Evolutionary conservation across 1,140 invertebrate genomes (phyloP), one percentile per base, ranked within the genome.

Genomic region (Tigriopus japonicus): DNA sequence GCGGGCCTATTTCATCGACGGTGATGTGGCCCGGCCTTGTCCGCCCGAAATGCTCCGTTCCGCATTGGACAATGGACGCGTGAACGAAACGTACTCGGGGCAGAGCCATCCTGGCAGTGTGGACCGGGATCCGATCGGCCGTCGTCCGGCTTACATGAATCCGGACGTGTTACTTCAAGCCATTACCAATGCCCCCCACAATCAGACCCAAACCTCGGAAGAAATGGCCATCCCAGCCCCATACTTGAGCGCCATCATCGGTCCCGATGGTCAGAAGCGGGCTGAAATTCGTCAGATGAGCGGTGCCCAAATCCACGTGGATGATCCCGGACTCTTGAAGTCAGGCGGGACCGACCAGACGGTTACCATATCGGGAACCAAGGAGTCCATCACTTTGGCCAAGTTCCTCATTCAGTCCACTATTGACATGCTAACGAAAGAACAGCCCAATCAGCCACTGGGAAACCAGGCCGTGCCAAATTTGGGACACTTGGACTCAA

Each of bases 181-280:
- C 41, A 49, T 59, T 17, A 42, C 24, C 15, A 35, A 54, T n/a
- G 52, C 52, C 15, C 52, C n/a, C 15, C 24, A 17, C 6, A 35
- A 24, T 7, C 23, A 15, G 15, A 24, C 56, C 7, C 23, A 58
- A 6, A 58, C 42, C 5, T 17, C 15, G 1, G 49, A 28, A 49
- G 58, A 51, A 15, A 59, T 59, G 58, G 49, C 13, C 15, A 49
- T 59, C 2, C 21, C 14, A 10, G 24, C 28, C 24, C 21, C 14
- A 2, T n/a, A 49, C 3, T 42, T 28, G 41, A 78, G 78, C n/a
- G 78, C 76, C 7, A 69, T 80, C 42, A 80, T 80, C 63, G 75
- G 74, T 6, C 62, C 62, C 35, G 49, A 52, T 35, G 63, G 63
- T 9, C 59, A 61, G 7, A 64, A 64, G 42, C 52, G 63, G 35